Conservation (phyloP, 2,113 vertebrate species). For the Hypocryptadius cinnamomeus region DNA sequence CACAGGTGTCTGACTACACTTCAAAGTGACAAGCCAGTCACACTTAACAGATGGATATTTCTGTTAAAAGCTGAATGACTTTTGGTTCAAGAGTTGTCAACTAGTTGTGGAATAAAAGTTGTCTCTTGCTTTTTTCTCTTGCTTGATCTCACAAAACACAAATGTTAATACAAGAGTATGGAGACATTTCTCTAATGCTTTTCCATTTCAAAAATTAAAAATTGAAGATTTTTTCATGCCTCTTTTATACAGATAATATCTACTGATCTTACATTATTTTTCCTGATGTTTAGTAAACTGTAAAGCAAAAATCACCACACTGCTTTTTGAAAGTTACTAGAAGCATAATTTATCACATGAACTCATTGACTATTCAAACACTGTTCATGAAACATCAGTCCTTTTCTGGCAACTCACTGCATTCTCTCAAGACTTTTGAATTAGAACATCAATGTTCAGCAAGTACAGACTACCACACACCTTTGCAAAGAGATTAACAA, state of each 20-base stretch:
- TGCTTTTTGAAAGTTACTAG: neutral
- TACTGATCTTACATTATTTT: neutral
- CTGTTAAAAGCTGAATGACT: neutral
- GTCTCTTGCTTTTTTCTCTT: neutral
- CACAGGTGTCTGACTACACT: neutral
- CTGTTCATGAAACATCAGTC: neutral
- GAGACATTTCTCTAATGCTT: neutral
- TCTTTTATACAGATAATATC: neutral
- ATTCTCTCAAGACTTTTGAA: neutral
- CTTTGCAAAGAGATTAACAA: neutral
- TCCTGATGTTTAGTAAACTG: neutral
- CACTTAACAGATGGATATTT: neutral
- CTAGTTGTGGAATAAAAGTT: neutral
- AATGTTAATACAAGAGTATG: neutral
- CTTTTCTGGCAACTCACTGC: neutral
- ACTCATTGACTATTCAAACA: neutral
- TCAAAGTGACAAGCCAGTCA: neutral
- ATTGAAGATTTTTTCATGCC: neutral
- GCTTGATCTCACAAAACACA: neutral
- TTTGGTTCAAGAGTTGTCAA: neutral
- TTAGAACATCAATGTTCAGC: neutral
- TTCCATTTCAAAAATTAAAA: neutral
- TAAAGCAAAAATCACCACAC: neutral
- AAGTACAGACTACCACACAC: neutral
- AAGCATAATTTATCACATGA: neutral